phyloP scores from a whole-genome alignment of 2,888 invertebrate genomes.

The Lepidocyrtinus sp. region DNA sequence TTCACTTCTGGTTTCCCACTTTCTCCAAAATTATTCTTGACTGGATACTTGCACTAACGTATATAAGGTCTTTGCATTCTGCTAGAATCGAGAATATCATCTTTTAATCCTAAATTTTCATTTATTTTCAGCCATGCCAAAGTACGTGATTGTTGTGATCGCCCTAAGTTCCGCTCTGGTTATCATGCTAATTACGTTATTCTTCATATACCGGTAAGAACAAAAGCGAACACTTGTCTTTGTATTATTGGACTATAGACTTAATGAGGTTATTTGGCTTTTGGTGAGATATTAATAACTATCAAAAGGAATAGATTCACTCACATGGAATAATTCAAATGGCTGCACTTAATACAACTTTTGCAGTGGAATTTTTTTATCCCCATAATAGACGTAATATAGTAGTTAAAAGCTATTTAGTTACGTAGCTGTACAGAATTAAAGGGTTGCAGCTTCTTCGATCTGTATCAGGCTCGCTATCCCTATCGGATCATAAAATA shows the following conservation, averaged over 20 bases:
- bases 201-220: slow-evolving; percentile 85
- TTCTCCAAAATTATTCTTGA: too few relatives aligned
- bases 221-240: too few relatives aligned
- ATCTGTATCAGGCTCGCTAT: too few relatives aligned
- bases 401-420: neutral
- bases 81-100: neutral
- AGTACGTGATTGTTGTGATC: slow-evolving; percentile 88
- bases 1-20: too few relatives aligned
- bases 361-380: neutral
- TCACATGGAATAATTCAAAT: neutral
- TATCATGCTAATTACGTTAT: slow-evolving; percentile 79
- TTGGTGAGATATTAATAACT: neutral
- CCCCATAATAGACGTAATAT: neutral
- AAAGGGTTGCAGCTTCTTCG: too few relatives aligned
- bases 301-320: neutral
- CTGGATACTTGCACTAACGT: too few relatives aligned
- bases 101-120: slow-evolving; percentile 35
- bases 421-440: too few relatives aligned
- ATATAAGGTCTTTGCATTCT: too few relatives aligned
- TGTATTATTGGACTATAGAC: too few relatives aligned
- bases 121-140: slow-evolving; percentile 81
- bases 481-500: too few relatives aligned
- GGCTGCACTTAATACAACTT: neutral
- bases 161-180: slow-evolving; percentile 85
- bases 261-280: neutral